phyloP scores from a whole-genome alignment of 2,113 vertebrate species.

The Dromiciops gliroides region DNA sequence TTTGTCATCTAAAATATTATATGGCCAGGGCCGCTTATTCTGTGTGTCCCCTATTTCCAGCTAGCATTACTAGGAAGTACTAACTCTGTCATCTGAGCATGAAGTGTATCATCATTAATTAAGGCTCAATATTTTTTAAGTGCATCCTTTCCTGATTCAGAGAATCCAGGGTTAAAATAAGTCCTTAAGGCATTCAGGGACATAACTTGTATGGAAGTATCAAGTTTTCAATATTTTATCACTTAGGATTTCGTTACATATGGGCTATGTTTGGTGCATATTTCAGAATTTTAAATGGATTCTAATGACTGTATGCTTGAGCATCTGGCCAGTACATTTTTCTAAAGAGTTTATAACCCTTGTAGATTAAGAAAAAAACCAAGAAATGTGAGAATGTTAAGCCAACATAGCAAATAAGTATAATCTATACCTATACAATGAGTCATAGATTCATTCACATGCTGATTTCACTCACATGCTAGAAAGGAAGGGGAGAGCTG shows the following conservation, averaged over 20 bases:
- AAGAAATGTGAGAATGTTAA: conserved; percentile 68
- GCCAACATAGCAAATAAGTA: conserved; percentile 57
- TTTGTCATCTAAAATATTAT: background rate
- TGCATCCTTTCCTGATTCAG: background rate
- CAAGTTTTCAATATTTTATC: conserved; percentile 28
- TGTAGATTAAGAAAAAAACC: conserved; percentile 65
- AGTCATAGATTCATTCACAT: conserved; percentile 68
- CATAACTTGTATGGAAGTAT: background rate
- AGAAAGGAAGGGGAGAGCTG: conserved; percentile 31
- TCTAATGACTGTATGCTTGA: conserved; percentile 57
- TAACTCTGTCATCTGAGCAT: background rate
- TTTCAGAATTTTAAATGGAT: conserved; percentile 51
- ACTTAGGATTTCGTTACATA: conserved; percentile 51
- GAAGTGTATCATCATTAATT: background rate
- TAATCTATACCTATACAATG: conserved; percentile 55
- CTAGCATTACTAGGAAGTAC: background rate
- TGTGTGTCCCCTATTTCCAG: background rate
- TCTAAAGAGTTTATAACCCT: conserved; percentile 3
- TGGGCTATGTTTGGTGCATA: conserved; percentile 24
- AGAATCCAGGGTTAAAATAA: background rate
- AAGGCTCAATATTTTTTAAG: background rate
- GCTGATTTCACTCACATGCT: conserved; percentile 63
- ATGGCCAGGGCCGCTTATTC: background rate
- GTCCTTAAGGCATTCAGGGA: background rate
- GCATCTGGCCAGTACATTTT: conserved; percentile 32